Evolutionary conservation across 2,797 vertebrate species (phyloP).

Genomic region (Rhadinocentrus ornatus): DNA sequence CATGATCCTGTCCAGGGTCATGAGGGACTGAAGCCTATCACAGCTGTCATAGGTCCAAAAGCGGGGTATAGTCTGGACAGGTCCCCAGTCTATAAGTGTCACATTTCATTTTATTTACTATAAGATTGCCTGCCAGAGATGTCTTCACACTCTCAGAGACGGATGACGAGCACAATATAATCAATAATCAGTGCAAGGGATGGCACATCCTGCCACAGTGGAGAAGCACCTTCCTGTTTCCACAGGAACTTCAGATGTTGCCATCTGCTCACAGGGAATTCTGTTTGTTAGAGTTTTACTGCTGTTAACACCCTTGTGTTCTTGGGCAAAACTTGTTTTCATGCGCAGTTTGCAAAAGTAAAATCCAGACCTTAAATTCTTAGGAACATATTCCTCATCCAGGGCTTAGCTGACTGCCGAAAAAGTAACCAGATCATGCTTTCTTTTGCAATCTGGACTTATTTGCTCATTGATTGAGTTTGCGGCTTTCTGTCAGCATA

Average conservation of each 20-base stretch:
- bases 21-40: background rate
- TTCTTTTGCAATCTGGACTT: constrained; percentile 40
- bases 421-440: constrained; percentile 33
- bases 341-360: constrained; percentile 36
- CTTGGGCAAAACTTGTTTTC: constrained; percentile 32
- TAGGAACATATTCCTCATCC: constrained; percentile 33
- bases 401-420: constrained; percentile 17
- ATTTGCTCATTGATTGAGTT: constrained; percentile 54
- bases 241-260: constrained; percentile 39
- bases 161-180: constrained; percentile 31
- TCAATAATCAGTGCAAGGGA: constrained; percentile 49
- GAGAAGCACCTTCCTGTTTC: constrained; percentile 38
- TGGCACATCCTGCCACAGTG: constrained; percentile 18
- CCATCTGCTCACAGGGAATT: constrained; percentile 40
- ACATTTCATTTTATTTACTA: constrained; percentile 26
- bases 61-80: background rate
- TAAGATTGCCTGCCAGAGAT: constrained; percentile 19
- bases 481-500: constrained; percentile 45
- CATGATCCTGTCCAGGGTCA: constrained; percentile 1
- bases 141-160: constrained; percentile 31
- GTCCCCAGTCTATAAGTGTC: background rate
- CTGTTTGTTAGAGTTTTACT: constrained; percentile 38
- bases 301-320: constrained; percentile 33
- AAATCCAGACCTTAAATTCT: constrained; percentile 28
- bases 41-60: background rate